Evolutionary conservation across 2,113 vertebrate genomes (phyloP), one percentile per base, ranked within the genome.

Genomic region (Delphinapterus leucas): DNA sequence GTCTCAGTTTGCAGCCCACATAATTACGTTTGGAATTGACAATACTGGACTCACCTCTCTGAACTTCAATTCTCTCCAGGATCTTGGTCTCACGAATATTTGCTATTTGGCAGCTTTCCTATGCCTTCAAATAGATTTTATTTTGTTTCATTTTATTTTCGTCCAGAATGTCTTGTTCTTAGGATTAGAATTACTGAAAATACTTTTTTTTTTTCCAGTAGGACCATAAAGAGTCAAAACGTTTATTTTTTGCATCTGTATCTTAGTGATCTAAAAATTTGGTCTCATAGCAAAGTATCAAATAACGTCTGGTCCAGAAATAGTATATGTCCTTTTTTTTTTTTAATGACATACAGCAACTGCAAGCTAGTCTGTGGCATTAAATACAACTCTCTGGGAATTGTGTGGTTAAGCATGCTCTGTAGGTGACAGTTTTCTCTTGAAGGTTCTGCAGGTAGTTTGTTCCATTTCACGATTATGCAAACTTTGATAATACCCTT

Each of bases 131-230:
- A 89, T 98, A 91, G 38, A 85, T 85, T 80, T 97, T 65, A 88
- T 71, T 92, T 96, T 65, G 44, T 68, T 94, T 94, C 61, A 58
- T 49, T 93, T 97, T 88, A 90, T 89, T 97, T 96, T 96, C 79
- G 28, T 89, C 60, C 41, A 84, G 76, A 95, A 53, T 53, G 49
- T 53, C 49, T 53, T 53, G 36, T 71, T 71, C 70, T 95, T 95
- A 95, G 73, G 63, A 58, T 95, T 87, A 60, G 49, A 96, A 87
- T 71, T 73, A 92, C 67, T 63, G 41, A 86, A 95, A 92, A 84
- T 61, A 70, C 13, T 58, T 61, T 55, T 76, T 6, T 6, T 85
- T 60, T 49, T 44, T 44, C n/a, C 3, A 65, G n/a, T 76, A 95
- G 15, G 63, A 67, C 55, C 58, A 70, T 25, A 90, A 81, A 88